phyloP scores from a whole-genome alignment of 2,113 vertebrate species.

The Plestiodon gilberti region DNA sequence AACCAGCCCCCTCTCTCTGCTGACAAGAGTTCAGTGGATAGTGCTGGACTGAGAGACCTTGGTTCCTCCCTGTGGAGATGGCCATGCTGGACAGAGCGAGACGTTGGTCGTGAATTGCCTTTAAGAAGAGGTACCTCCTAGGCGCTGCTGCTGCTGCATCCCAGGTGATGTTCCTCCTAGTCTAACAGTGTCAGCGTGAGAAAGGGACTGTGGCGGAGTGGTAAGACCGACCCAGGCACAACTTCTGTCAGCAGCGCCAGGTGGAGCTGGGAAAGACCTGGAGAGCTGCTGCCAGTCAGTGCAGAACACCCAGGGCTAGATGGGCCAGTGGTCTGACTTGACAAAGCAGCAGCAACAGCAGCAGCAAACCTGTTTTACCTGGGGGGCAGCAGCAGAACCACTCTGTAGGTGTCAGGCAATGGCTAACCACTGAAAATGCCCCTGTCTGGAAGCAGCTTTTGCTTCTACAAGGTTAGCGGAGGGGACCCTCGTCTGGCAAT shows the following conservation, averaged over 20 bases:
- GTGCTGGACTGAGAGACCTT: background rate
- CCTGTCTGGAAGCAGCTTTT: background rate
- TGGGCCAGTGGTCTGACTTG: too few species aligned
- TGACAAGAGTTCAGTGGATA: background rate
- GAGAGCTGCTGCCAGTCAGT: too few species aligned
- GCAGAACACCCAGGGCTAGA: too few species aligned
- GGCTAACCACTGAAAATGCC: background rate
- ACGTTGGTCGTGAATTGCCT: background rate
- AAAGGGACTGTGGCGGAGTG: too few species aligned
- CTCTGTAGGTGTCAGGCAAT: too few species aligned
- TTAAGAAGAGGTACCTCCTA: background rate
- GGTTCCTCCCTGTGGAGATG: background rate
- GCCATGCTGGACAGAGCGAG: background rate
- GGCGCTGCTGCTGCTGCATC: background rate
- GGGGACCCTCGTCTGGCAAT: background rate
- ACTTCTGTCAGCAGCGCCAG: too few species aligned
- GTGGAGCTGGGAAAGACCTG: too few species aligned
- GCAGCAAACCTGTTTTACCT: too few species aligned
- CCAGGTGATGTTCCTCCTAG: background rate
- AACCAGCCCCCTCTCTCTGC: background rate
- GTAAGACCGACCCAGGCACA: too few species aligned
- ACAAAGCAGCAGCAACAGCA: too few species aligned
- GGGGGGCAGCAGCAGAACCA: too few species aligned
- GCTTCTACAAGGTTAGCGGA: conserved; percentile 3
- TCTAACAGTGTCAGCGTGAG: background rate